Base-by-base conservation (phyloP, 2,797 vertebrate species). In the Scolopax rusticola region DNA sequence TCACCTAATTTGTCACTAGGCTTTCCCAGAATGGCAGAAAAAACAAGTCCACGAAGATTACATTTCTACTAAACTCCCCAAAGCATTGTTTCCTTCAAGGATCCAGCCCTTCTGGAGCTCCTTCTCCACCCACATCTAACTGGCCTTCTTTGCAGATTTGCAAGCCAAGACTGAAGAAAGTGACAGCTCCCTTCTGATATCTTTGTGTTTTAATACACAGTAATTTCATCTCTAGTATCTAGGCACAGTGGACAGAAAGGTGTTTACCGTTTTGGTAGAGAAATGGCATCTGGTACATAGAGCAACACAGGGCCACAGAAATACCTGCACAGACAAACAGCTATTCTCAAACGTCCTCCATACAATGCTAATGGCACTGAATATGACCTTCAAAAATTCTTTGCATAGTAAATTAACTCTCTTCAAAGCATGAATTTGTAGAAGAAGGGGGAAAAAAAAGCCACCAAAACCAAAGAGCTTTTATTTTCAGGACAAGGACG, bases 381-480 rank as follows among this genome's bases (percentile, higher is more conserved):
- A 28, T 27, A 67, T 24, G 85, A 96, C 90, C 90, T 96, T 94
- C 77, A 92, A 40, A 85, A 47, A 45, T 10, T 84, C 50, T 53
- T 76, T 87, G 69, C 40, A 48, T 73, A 92, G 48, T 71, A 94
- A 86, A 91, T 90, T 83, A 87, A 59, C 30, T 61, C 51, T 69
- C 40, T 18, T 71, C 70, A 81, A 88, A 93, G 69, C 21, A 87
- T 10, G 5, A 61, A 84, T 61, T 90, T 76, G 59, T 38, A 90
- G 61, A 30, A 38, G 20, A 33, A 33, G 8, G 4, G 4, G 5
- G 3, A 38, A 79, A 61, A 36, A 17, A 7, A 10, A 28, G 0
- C 4, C 4, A 41, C 43, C 5, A 63, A 50, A 50, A 74, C 65
- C 87, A 36, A 93, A 87, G 38, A 83, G 51, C 10, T 87, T 90